Evolutionary conservation across 30 jellyfish, hydroid and myxozoan species (phyloP), one percentile per base, ranked within the genome.

Genomic region (Aurelia sp.): DNA sequence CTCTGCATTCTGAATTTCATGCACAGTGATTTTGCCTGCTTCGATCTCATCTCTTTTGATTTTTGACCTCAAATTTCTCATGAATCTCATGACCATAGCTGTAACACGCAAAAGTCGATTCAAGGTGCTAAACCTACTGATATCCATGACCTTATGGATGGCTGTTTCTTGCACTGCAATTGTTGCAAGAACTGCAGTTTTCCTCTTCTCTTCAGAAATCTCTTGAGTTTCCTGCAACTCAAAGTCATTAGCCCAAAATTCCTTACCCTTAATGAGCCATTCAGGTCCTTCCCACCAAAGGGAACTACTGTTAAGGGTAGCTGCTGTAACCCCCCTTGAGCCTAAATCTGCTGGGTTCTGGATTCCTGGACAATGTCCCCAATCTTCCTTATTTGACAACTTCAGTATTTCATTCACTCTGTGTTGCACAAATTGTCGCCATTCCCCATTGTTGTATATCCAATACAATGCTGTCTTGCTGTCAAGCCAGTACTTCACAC

Each of bases 221-320:
- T 17, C 67, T 58, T 58, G 7, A 15, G 67, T 58, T 4, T 58
- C 67, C 12, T 58, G 20, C 23, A 58, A 15, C 67, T 58, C 23
- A 15, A 15, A 17, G 0, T 15, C 67, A 15, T 15, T 3, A 4
- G 67, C 23, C 67, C 67, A 58, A 58, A 15, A 4, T 15, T 58
- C 67, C 23, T 11, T 41, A 18, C 59, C 27, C 15, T 18, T 30
- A 16, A 66, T 66, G 48, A 37, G 48, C 78, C 59, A 66, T 18
- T 33, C 20, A 15, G 78, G 78, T 40, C 78, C 78, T 30, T 21
- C 21, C 78, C 78, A 66, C 78, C 78, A 66, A 16, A 66, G 40
- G n/a, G 20, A 17, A 4, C 59, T 66, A 18, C 5, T 6, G 9
- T 8, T 66, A 17, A 66, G 27, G 11, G 20, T 22, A 66, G 52